These are phyloP conservation scores for Ceyx margarethae DNA, from an alignment of 2,113 vertebrate species.

Conservation along the genomic window DNA sequence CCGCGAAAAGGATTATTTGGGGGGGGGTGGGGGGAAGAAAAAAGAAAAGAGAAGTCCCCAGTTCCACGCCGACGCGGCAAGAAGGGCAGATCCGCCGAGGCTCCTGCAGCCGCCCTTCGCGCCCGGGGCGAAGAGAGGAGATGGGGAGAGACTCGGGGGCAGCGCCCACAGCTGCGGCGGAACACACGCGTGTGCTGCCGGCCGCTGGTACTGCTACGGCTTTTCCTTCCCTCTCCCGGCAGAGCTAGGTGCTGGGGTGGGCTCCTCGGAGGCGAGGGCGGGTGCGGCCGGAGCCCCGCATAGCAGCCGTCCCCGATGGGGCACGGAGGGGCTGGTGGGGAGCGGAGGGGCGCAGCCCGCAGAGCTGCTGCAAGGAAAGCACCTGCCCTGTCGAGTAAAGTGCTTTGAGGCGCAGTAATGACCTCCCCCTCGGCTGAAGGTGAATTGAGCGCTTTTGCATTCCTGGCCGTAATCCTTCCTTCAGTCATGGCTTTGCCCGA, in stretches of 20 bases:
- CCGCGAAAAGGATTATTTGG: background rate
- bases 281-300: accelerated
- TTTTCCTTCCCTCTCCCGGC: background rate
- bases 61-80: background rate
- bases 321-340: background rate
- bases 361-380: background rate
- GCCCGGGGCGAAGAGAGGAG: background rate
- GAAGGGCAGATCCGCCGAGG: too few relatives aligned
- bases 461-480: background rate
- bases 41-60: too few relatives aligned
- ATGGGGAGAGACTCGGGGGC: too few relatives aligned
- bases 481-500: background rate
- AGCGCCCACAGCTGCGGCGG: background rate
- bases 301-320: too few relatives aligned
- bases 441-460: background rate
- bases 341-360: background rate
- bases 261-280: background rate
- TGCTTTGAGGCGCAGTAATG: background rate
- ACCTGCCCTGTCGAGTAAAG: background rate
- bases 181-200: background rate
- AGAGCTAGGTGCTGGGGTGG: background rate
- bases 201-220: background rate
- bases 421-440: background rate
- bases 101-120: background rate
- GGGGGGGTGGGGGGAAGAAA: too few relatives aligned